Percentiles rank a stretch among this genome's conserved stretches.
Evolutionary conservation across 23 tunicate genomes (phyloP).

Genomic region (Phallusia fumigata): DNA sequence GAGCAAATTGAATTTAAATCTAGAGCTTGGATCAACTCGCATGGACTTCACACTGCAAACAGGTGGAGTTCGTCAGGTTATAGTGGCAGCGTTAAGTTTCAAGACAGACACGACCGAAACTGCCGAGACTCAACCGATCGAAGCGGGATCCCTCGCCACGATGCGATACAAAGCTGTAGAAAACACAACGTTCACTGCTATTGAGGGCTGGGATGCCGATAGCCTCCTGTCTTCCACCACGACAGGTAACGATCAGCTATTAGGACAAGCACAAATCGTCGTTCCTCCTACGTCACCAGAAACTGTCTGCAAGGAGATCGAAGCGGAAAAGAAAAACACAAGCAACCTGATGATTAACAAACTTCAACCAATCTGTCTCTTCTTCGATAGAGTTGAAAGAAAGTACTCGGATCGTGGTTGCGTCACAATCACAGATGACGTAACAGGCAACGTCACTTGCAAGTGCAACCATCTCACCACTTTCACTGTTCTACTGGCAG

Average conservation of each 20-base stretch:
- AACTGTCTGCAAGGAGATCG: neutral
- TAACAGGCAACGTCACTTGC: neutral
- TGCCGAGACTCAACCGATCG: neutral
- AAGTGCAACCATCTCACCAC: neutral
- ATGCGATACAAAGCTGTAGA: neutral
- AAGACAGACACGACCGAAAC: neutral
- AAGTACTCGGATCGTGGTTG: slow-evolving; percentile 6
- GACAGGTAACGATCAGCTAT: neutral
- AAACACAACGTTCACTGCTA: neutral
- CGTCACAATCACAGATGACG: neutral
- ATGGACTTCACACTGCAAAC: neutral
- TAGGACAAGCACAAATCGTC: neutral
- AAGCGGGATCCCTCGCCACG: neutral
- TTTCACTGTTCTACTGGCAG: neutral
- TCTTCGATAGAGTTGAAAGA: neutral
- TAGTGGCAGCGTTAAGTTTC: neutral
- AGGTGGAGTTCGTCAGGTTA: neutral
- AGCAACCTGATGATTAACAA: neutral
- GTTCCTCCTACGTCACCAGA: neutral
- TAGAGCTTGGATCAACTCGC: neutral
- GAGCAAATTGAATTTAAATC: neutral
- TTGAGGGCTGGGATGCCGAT: neutral
- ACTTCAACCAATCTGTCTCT: neutral
- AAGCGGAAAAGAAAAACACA: neutral
- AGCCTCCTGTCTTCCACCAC: neutral